A percentile compares a stretch with the other conserved stretches of the same genome.
These are phyloP conservation scores for Tyria jacobaeae DNA, from an alignment of 2,888 invertebrate genomes.

Conservation along the genomic window DNA sequence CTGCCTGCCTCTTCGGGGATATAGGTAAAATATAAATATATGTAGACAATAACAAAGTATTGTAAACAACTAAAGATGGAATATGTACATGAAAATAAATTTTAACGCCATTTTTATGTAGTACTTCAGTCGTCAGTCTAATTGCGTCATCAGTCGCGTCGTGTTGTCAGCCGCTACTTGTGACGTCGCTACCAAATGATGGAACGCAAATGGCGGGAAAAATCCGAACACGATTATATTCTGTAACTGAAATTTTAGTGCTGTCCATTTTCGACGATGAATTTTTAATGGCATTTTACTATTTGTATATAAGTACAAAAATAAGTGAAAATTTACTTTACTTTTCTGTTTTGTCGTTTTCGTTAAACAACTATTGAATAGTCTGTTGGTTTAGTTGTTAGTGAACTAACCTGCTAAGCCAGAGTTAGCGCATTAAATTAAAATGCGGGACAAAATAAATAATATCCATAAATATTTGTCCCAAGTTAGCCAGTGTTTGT, in stretches of 20 bases:
- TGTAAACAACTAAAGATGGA: neutral
- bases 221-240: slow-evolving; percentile 39
- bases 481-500: no score
- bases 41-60: neutral
- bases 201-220: slow-evolving; percentile 39
- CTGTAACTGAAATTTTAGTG: slow-evolving; percentile 31
- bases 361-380: no score
- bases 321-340: neutral
- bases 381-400: no score
- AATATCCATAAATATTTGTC: no score
- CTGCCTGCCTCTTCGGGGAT: no score
- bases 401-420: no score
- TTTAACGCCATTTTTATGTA: slow-evolving; percentile 12
- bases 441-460: no score
- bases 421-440: no score
- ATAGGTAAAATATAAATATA: no score
- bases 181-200: slow-evolving; percentile 48
- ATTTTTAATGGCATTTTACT: slow-evolving; percentile 8
- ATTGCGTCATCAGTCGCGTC: slow-evolving; percentile 49
- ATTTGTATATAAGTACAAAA: neutral
- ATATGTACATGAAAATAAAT: slow-evolving; percentile 35
- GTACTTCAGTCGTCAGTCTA: slow-evolving; percentile 30
- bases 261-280: slow-evolving; percentile 26
- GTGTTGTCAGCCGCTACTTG: slow-evolving; percentile 44
- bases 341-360: neutral